Evolutionary conservation across 1,140 invertebrate genomes (phyloP).

Genomic region (Zeugodacus cucurbitae): DNA sequence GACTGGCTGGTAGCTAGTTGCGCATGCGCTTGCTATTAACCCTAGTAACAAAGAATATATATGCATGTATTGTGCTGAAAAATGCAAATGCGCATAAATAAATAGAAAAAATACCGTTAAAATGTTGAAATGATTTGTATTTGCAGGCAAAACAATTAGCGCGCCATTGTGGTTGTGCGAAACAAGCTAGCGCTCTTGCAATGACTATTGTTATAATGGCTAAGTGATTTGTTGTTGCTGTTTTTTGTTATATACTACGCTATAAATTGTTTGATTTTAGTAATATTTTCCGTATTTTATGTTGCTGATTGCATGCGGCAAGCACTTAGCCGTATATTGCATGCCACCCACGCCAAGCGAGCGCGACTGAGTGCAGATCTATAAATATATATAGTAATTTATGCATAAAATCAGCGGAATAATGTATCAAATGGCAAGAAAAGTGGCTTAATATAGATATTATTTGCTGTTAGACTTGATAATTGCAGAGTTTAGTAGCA

Average conservation of each 20-base stretch:
- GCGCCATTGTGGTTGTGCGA: neutral
- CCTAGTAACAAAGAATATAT: neutral
- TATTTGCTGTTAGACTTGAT: too few species aligned
- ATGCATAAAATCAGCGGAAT: neutral
- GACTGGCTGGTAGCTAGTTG: neutral
- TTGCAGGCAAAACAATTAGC: constrained; percentile 3
- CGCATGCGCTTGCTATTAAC: neutral
- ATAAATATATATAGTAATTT: neutral
- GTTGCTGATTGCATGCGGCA: neutral
- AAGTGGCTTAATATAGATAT: too few species aligned
- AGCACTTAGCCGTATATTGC: neutral
- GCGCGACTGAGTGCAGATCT: neutral
- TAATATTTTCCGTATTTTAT: neutral
- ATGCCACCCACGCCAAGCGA: neutral
- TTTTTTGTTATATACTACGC: neutral
- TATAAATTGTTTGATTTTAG: neutral
- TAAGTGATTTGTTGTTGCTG: neutral
- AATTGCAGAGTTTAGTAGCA: too few species aligned
- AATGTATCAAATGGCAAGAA: too few species aligned
- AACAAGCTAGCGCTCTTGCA: neutral
- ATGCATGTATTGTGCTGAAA: neutral
- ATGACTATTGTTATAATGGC: neutral
- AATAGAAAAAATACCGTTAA: neutral
- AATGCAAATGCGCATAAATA: neutral
- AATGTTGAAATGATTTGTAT: constrained; percentile 16